Conservation (phyloP, 2,888 invertebrate species). For the Anoplius nigerrimus region DNA sequence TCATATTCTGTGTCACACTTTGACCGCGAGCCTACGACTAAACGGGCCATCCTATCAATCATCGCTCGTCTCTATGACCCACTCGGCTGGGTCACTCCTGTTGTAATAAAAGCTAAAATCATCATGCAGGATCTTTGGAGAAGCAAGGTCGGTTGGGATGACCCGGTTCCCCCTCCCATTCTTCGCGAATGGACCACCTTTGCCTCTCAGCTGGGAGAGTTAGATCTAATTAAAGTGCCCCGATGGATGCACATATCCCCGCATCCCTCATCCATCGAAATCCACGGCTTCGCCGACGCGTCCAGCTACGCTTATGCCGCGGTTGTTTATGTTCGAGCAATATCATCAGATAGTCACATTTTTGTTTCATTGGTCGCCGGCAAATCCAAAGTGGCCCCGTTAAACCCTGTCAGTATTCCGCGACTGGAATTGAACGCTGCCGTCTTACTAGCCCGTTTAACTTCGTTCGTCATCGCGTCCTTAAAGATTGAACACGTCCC, state of each 20-base stretch:
- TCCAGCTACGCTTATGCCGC: constrained; percentile 7
- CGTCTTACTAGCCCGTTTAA: neutral
- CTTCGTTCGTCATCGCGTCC: neutral
- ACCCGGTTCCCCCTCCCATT: neutral
- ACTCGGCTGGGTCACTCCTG: neutral
- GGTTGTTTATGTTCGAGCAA: neutral
- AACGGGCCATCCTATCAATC: neutral
- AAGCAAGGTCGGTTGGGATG: neutral
- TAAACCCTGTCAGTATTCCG: neutral
- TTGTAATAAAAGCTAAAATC: neutral
- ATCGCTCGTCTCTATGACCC: neutral
- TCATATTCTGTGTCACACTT: neutral
- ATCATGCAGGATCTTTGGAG: neutral
- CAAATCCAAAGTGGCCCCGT: neutral
- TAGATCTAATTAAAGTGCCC: neutral
- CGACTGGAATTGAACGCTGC: constrained; percentile 2
- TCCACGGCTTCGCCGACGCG: constrained; percentile 17
- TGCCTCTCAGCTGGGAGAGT: neutral
- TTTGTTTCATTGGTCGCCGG: neutral
- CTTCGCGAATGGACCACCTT: neutral
- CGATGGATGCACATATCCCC: neutral
- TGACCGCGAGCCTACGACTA: neutral
- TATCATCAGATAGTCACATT: neutral
- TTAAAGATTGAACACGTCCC: neutral
- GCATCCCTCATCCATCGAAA: neutral